Conservation (phyloP, 1,140 invertebrate genomes). For the Musca domestica region DNA sequence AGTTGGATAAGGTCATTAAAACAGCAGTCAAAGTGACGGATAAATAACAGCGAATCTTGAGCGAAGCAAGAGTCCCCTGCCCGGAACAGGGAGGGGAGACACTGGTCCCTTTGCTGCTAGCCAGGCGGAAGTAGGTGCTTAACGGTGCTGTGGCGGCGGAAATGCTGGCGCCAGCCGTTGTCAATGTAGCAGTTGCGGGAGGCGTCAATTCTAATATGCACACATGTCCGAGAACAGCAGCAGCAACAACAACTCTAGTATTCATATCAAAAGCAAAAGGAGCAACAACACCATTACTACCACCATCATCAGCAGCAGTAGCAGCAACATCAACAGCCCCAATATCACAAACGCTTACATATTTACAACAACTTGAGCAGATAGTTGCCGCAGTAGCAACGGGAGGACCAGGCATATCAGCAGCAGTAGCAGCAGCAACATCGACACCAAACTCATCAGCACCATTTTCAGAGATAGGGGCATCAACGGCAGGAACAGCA, state of each 20-base stretch:
- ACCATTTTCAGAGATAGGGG: not conserved
- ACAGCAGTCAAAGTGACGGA: no score
- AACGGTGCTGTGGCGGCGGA: slow-evolving; percentile 8
- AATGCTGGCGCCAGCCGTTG: slow-evolving; percentile 19
- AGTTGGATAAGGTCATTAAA: no score
- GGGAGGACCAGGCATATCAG: not conserved
- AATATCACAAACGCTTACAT: no score
- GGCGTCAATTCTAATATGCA: not conserved
- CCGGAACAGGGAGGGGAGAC: no score
- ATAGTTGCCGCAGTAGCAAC: no score
- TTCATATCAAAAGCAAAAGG: no score
- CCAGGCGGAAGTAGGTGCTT: not conserved
- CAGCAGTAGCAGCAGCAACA: not conserved
- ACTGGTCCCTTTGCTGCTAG: no score
- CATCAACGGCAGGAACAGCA: not conserved
- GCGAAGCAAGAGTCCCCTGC: no score
- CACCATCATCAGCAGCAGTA: not conserved
- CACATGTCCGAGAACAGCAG: not conserved
- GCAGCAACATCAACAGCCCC: not conserved
- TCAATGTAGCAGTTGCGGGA: slow-evolving; percentile 5
- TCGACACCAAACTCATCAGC: not conserved
- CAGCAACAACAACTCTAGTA: not conserved
- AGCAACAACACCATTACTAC: not conserved
- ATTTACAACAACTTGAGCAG: no score
- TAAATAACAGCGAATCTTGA: no score